A percentile compares a stretch with the other conserved stretches of the same genome.
phyloP scores from a whole-genome alignment of 1,140 invertebrate genomes.

The Penaeus indicus region DNA sequence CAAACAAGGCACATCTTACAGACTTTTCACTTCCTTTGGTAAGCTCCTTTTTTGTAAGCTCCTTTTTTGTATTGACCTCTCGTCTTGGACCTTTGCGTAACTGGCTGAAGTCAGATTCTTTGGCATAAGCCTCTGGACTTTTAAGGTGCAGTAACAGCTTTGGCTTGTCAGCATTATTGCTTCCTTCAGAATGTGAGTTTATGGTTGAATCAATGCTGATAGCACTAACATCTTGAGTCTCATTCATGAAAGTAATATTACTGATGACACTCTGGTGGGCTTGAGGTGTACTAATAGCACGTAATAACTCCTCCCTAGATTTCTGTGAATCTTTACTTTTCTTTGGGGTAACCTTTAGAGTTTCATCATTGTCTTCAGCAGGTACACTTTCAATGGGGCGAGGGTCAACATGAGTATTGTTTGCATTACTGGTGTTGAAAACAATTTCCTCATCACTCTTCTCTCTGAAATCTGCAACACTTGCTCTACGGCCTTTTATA shows the following conservation, averaged over 20 bases:
- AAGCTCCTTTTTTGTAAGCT: not conserved
- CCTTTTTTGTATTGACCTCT: conserved; percentile 16
- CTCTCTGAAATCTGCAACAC: conserved; percentile 40
- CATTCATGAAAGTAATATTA: conserved; percentile 65
- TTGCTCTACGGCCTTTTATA: conserved; percentile 15
- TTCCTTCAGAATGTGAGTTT: not conserved
- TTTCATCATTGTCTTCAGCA: not conserved
- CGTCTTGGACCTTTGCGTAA: conserved; percentile 29
- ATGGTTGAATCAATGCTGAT: conserved; percentile 44
- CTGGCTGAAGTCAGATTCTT: conserved; percentile 52
- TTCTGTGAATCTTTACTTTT: not conserved
- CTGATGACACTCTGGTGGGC: conserved; percentile 52
- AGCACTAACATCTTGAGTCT: conserved; percentile 63
- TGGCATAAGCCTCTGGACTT: conserved; percentile 47
- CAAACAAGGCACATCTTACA: not conserved
- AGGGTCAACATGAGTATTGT: too few species aligned
- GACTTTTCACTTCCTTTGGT: not conserved
- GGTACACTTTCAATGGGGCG: too few species aligned
- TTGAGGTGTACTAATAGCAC: conserved; percentile 63
- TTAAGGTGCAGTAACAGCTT: conserved; percentile 57
- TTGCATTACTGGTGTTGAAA: too few species aligned
- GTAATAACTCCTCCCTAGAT: conserved; percentile 43
- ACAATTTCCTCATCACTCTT: too few species aligned
- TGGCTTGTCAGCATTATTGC: not conserved
- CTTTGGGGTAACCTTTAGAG: conserved; percentile 7